Base-by-base conservation (phyloP, 2,797 vertebrate species). In the Miichthys miiuy region DNA sequence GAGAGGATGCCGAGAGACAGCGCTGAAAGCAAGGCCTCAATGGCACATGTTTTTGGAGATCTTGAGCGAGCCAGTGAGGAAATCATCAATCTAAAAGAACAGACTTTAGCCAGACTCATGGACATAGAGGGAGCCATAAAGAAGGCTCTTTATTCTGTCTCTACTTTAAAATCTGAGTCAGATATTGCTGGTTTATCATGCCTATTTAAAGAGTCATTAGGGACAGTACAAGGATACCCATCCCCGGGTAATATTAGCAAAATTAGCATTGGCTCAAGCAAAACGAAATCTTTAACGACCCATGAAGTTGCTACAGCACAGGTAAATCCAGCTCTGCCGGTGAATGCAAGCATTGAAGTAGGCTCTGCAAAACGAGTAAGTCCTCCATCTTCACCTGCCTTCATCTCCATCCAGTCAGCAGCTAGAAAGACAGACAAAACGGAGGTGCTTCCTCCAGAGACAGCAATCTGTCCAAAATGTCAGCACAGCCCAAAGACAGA, bases 91-190 rank as follows among this genome's bases (percentile, higher is more conserved):
- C 92, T 99, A 75, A 99, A 98, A 89, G 97, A 99, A 79, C 97
- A 99, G 88, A 99, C 97, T 0, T 92, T 99, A 66, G 95, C 96
- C 48, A 96, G 95, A 88, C 95, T 99, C 41, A 75, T 96, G 79
- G 97, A 98, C 81, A 98, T 99, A 0, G 97, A 99, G 83, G 96
- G 96, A 56, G 94, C 97, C 6, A 97, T 99, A 64, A 97, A 93
- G 81, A 99, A 99, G 88, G 98, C 96, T 10, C 96, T 99, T 67
- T 97, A 91, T 85, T 98, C 97, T 0, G 96, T 99, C 68, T 99
- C 97, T 0, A 96, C 93, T 68, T 93, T 99, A 48, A 98, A 98
- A 88, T 97, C 97, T 3, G 97, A 99, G 58, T 94, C 96, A 5
- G 96, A 97, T 48, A 96, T 97, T 0, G 90, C 87, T 50, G 95